Evolutionary conservation across 2,888 invertebrate genomes (phyloP), one percentile per base, ranked within the genome.

Genomic region (Morpho deidamia): DNA sequence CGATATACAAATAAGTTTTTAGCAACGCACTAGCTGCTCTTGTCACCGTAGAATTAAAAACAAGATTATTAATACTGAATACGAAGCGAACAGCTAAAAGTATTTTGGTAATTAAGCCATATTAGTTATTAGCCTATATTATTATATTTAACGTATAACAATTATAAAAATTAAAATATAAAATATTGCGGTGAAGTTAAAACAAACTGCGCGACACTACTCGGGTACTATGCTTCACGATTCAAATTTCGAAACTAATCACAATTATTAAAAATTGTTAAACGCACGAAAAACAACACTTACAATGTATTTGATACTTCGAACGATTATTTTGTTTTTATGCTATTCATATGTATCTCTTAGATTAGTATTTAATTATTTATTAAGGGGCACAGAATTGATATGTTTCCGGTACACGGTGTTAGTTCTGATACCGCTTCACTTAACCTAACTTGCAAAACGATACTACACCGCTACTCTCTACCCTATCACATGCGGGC

Each of bases 301-400:
- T 83, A 87, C 78, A 76, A 78, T 73, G 80, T 89, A 88, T 88
- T 83, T 83, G 79, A 85, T 88, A 88, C 84, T 88, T 78, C 80
- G 72, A 82, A 82, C 71, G 76, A 83, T 85, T 84, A 83, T 77
- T 85, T 83, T 84, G 78, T 80, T 76, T 23, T 83, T 83, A 81
- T 70, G 81, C 83, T 87, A 88, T 82, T 74, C 82, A 86, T 88
- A 87, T 84, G 84, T 86, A 83, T 88, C 78, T 87, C 87, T 87
- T 88, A 89, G 81, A 81, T 84, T 86, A 86, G 77, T 83, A 83
- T 74, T 86, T 83, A 86, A 83, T 80, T 88, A 87, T 83, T 88
- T 88, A 92, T 92, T 92, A 92, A 92, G 93, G 93, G 93, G 93
- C 93, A 93, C 93, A 93, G 92, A 92, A 92, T 92, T 93, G 93